Evolutionary conservation across 92 coral and sea anemone species (phyloP), one percentile per base, ranked within the genome.

Genomic region (Actinernus sp.): DNA sequence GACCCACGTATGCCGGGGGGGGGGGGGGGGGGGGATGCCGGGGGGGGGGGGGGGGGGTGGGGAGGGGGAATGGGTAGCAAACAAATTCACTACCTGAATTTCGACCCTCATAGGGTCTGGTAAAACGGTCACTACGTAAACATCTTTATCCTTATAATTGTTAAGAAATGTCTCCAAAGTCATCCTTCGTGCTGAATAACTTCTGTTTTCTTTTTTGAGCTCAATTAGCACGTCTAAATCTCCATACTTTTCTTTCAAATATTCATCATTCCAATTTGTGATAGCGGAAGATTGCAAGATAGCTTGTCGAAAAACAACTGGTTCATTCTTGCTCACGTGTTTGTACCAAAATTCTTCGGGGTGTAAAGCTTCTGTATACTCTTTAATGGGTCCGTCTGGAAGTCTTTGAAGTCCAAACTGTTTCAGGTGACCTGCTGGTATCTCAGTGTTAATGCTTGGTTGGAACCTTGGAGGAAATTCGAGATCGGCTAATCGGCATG

Each of bases 51-150:
- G n/a, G n/a, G n/a, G n/a, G n/a, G n/a, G n/a, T n/a, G n/a, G n/a
- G n/a, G n/a, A n/a, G n/a, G n/a, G n/a, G n/a, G n/a, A n/a, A n/a
- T n/a, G n/a, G n/a, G n/a, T n/a, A n/a, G n/a, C n/a, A n/a, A n/a
- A n/a, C n/a, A n/a, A n/a, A n/a, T n/a, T n/a, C n/a, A 24, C 29
- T 65, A 93, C 98, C 97, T 94, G 98, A 8, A 94, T 69, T 39
- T 94, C 98, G n/a, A 66, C 73, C 11, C 98, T 66, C 98, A 94
- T 91, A 2, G 97, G 95, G 67, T 94, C 93, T 0, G 98, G 98
- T n/a, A 94, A 33, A 58, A 94, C 84, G 1, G 97, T 94, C 26
- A 94, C 98, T 30, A 63, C 85, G 65, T 94, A 94, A 16, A 91
- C 71, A 68, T 94, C 97, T 26, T 84, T 87, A 18, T 64, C 65